A percentile compares a stretch with the other conserved stretches of the same genome.
These are phyloP conservation scores for Tachyglossus aculeatus DNA, from an alignment of 2,797 vertebrate species.

Conservation along the genomic window DNA sequence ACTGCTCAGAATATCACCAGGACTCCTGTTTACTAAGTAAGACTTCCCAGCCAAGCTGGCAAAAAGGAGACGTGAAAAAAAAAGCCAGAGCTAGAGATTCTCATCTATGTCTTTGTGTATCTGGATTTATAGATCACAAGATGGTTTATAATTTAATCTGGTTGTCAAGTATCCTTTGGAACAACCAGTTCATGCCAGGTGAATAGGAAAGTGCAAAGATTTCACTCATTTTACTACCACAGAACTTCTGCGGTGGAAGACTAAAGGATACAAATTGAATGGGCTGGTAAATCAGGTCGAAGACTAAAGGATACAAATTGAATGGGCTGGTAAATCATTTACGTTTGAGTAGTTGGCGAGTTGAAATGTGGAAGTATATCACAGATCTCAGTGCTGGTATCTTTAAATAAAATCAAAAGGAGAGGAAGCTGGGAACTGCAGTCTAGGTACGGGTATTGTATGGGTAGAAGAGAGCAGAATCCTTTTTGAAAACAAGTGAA, in stretches of 20 bases:
- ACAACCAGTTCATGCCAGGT: neutral
- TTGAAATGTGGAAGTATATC: too few species aligned
- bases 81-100: too few species aligned
- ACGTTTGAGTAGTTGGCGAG: too few species aligned
- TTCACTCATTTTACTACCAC: neutral
- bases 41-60: too few species aligned
- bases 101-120: too few species aligned
- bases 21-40: too few species aligned
- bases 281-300: neutral
- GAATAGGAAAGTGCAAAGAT: neutral
- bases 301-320: neutral
- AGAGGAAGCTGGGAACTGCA: neutral
- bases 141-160: too few species aligned
- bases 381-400: neutral
- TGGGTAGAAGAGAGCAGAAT: neutral
- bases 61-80: too few species aligned
- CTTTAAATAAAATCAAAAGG: neutral
- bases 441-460: too few species aligned
- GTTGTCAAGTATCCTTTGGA: too few species aligned
- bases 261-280: neutral
- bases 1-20: too few species aligned
- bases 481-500: neutral
- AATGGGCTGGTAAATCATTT: neutral
- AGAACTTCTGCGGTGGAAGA: neutral
- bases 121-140: too few species aligned